These are phyloP conservation scores for Limnothrissa miodon DNA, from an alignment of 2,113 vertebrate genomes.

Conservation along the genomic window DNA sequence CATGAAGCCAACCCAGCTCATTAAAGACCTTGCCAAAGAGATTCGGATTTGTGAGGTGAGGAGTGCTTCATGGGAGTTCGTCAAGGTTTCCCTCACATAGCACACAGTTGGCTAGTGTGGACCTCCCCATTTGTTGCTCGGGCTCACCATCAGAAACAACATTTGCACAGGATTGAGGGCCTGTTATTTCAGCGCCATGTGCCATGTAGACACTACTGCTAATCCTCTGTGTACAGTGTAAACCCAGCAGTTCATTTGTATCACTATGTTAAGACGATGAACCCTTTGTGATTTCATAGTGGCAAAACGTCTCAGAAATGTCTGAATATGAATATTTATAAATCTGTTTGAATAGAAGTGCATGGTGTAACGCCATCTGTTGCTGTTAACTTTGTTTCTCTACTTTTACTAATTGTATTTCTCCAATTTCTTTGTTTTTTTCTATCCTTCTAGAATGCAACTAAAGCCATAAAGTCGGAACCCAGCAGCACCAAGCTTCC, in stretches of 20 bases:
- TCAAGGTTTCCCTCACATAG: constrained; percentile 7
- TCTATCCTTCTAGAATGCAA: constrained; percentile 78
- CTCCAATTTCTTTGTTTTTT: not conserved
- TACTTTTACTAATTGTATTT: not conserved
- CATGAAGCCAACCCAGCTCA: constrained; percentile 97
- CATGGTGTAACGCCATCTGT: not conserved
- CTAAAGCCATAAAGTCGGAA: constrained; percentile 86
- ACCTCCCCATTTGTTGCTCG: not conserved
- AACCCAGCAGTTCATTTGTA: not conserved
- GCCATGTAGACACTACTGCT: not conserved
- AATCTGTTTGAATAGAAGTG: not conserved
- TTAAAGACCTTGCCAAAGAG: constrained; percentile 98
- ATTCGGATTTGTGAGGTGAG: constrained; percentile 94
- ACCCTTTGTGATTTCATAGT: not conserved
- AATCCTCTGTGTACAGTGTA: not conserved
- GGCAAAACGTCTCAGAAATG: not conserved
- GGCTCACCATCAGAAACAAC: constrained; percentile 3
- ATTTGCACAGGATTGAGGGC: constrained; percentile 6
- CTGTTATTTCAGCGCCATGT: not conserved
- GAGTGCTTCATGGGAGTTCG: constrained; percentile 24
- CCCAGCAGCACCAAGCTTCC: constrained; percentile 72
- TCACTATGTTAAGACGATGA: not conserved
- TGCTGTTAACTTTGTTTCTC: not conserved
- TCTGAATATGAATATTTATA: not conserved
- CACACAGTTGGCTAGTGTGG: not conserved